Evolutionary conservation across 2,888 invertebrate genomes (phyloP), one percentile per base, ranked within the genome.

Genomic region (Drosophila barbarae): DNA sequence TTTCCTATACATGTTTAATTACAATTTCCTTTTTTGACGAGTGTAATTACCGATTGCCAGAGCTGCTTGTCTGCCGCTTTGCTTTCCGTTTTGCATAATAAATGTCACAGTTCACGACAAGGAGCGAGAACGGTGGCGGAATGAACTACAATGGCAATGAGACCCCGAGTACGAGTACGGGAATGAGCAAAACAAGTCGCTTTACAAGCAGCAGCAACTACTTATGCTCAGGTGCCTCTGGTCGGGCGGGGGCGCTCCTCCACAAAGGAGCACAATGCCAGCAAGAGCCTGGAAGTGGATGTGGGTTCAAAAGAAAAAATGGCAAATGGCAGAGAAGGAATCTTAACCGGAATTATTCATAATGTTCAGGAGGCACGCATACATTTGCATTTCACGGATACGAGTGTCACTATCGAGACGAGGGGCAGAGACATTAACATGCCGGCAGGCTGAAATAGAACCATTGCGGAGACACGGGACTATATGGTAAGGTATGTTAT

Each of bases 281-380:
- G 56, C 34, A 55, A 3, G 64, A 64, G 68, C 65, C 71, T 46
- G 64, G 61, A 64, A 57, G 63, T 52, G 75, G 68, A 75, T 68
- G 65, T 23, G 50, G 51, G 23, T 49, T 49, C 21, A 18, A 41
- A 52, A 34, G 23, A 49, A 61, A 75, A 70, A 70, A 76, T 61
- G 72, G 73, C 69, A 75, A 82, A 81, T 77, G 82, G 67, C 70
- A 67, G 68, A 71, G 71, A 60, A 68, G 81, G 78, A 82, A 83
- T 80, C 76, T 78, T 83, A 74, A 67, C 75, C 76, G 78, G 84
- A 82, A 82, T 82, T 83, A 82, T 82, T 82, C 81, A 82, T 84
- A 84, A 85, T 85, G 84, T 78, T 72, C 72, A 80, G 76, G 76
- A 77, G 82, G 76, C 82, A 82, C 82, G 85, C 85, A 78, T 73